These are phyloP conservation scores for Falco novaeseelandiae DNA, from an alignment of 2,797 vertebrate species.

Conservation along the genomic window DNA sequence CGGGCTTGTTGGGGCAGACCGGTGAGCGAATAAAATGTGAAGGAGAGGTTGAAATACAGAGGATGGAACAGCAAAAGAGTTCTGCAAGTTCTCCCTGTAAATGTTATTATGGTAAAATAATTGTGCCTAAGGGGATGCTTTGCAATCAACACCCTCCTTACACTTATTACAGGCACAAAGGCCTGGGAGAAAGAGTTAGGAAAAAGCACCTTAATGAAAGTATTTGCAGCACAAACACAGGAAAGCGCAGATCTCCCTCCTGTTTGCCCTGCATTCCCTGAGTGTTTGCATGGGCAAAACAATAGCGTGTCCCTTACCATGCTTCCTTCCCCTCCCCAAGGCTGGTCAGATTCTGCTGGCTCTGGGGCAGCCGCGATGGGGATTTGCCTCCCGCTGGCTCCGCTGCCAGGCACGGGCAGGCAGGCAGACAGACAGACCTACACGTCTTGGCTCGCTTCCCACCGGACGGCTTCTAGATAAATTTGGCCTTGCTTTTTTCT, in stretches of 20 bases:
- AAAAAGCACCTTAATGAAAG: constrained; percentile 10
- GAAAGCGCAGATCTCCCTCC: not conserved
- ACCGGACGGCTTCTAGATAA: fast-evolving
- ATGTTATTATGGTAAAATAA: not conserved
- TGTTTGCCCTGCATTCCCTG: not conserved
- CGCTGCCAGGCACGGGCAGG: not conserved
- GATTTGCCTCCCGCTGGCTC: not conserved
- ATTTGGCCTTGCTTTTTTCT: not conserved
- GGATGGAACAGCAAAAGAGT: not conserved
- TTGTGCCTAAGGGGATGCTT: not conserved
- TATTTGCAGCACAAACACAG: constrained; percentile 42
- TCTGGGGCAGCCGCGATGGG: fast-evolving
- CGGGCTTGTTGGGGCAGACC: not conserved
- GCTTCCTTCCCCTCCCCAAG: constrained; percentile 34
- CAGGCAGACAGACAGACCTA: not conserved
- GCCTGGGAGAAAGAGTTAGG: not conserved
- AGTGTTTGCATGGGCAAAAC: not conserved
- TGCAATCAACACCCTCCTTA: not conserved
- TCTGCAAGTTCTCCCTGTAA: not conserved
- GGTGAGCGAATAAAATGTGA: not conserved
- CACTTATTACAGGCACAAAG: not conserved
- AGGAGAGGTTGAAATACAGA: not conserved
- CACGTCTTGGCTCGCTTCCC: not conserved
- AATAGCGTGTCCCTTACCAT: not conserved
- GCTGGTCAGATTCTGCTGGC: not conserved